Base-by-base conservation (phyloP, 2,888 invertebrate species). In the Tenodera sinensis region DNA sequence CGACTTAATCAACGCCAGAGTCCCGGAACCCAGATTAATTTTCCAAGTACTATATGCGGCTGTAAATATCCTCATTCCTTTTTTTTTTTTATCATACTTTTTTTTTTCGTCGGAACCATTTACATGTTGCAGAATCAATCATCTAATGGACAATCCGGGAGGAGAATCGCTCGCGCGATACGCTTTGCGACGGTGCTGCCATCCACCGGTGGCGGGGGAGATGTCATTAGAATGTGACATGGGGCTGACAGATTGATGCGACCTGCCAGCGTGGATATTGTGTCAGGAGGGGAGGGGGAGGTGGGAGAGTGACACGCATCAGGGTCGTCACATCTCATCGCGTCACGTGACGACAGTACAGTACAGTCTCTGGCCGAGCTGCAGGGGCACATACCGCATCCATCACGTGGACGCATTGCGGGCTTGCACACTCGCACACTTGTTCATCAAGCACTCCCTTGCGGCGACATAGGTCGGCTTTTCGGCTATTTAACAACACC, bases 171-270 rank as follows among this genome's bases (percentile, higher is more conserved):
- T 87, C 42, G 87, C 14, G 27, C 47, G 47, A 42, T 85, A 27
- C 84, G 27, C 54, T 71, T 71, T 71, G 54, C 54, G 54, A 71
- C 54, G 54, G 54, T 71, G n/a, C 34, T 84, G 84, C 83, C 86
- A 86, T 81, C 86, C 81, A 86, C 81, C 81, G 87, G 82, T 14
- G 34, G 87, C 82, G 54, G 83, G 87, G 82, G 87, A 87, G 87
- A 83, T 87, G 87, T 87, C 87, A 87, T 87, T 83, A 34, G 87
- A 83, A 87, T 83, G 87, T 87, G 87, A 87, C 85, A 89, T 83
- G 54, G 85, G 89, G 88, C 88, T 84, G 89, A 89, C 90, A 89
- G 88, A 89, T 90, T 88, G 88, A 87, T 89, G 88, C 83, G 88
- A 88, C 88, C 87, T 90, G 90, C 88, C 90, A 90, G 87, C 83